These are phyloP conservation scores for Enteromius fasciolatus DNA, from an alignment of 2,797 vertebrate species.

Conservation along the genomic window DNA sequence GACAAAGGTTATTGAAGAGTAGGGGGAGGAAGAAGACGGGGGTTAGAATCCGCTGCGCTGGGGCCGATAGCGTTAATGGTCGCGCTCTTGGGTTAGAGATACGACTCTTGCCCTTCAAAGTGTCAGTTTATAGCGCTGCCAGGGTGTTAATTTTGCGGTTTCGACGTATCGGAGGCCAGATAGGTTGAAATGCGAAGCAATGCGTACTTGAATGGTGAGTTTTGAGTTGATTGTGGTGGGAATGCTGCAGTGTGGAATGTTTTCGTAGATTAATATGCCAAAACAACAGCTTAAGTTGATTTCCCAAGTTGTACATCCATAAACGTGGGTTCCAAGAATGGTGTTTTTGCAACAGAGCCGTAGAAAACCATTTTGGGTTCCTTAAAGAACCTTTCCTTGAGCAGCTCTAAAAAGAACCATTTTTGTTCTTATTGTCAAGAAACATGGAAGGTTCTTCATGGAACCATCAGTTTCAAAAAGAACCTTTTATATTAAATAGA, in stretches of 20 bases:
- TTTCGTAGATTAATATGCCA: not conserved
- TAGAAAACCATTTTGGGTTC: not conserved
- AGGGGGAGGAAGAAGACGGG: slow-evolving; percentile 10
- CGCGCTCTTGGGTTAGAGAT: slow-evolving; percentile 15
- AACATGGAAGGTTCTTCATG: not conserved
- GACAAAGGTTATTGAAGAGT: slow-evolving; percentile 27
- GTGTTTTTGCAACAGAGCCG: not conserved
- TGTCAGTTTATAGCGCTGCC: not conserved
- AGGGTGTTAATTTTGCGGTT: not conserved
- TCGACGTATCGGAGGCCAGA: not conserved
- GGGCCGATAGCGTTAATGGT: slow-evolving; percentile 1
- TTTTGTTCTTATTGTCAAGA: not conserved
- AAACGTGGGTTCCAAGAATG: not conserved
- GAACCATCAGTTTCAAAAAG: not conserved
- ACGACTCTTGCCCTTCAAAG: slow-evolving; percentile 20
- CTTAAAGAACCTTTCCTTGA: not conserved
- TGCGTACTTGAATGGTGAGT: not conserved
- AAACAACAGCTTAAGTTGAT: not conserved
- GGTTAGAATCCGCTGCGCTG: not conserved
- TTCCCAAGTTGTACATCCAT: not conserved
- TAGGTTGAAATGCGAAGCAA: not conserved
- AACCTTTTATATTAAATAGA: not conserved
- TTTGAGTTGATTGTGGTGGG: slow-evolving; percentile 11
- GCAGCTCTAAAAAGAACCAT: not conserved
- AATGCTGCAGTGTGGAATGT: not conserved